These are phyloP conservation scores for Scomber scombrus DNA, from an alignment of 2,113 vertebrate genomes.

Conservation along the genomic window DNA sequence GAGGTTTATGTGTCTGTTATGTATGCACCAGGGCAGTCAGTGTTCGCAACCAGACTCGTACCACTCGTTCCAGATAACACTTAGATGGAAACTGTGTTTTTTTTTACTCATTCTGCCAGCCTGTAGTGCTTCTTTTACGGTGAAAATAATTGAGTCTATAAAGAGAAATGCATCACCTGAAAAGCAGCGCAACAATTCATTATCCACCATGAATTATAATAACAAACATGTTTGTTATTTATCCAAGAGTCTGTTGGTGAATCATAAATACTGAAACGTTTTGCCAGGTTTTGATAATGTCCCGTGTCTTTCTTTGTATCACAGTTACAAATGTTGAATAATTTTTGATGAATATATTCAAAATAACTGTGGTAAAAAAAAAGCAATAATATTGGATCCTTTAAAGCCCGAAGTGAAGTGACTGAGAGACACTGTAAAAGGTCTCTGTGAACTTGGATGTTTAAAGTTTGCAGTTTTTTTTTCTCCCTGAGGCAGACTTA, in stretches of 20 bases:
- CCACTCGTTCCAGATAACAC: slow-evolving; percentile 9
- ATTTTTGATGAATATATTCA: not conserved
- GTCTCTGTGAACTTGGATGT: slow-evolving; percentile 1
- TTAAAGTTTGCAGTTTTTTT: not conserved
- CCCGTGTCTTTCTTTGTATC: not conserved
- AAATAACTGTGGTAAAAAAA: slow-evolving; percentile 4
- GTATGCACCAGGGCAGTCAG: slow-evolving; percentile 13
- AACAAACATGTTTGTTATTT: slow-evolving; percentile 82
- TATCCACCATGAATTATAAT: slow-evolving; percentile 78
- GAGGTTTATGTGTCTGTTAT: slow-evolving; percentile 49
- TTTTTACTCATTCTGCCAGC: slow-evolving; percentile 72
- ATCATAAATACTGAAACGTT: slow-evolving; percentile 33
- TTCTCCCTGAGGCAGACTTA: slow-evolving; percentile 1
- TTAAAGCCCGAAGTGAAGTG: slow-evolving; percentile 28
- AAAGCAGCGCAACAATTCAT: slow-evolving; percentile 85
- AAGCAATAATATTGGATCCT: not conserved
- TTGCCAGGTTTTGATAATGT: not conserved
- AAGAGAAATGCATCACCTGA: slow-evolving; percentile 82
- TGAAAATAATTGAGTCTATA: slow-evolving; percentile 86
- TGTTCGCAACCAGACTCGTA: slow-evolving; percentile 7
- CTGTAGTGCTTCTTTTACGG: slow-evolving; percentile 83
- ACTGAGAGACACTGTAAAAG: slow-evolving; percentile 2
- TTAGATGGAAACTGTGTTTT: slow-evolving; percentile 12
- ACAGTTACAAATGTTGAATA: not conserved
- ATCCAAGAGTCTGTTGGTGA: slow-evolving; percentile 60